Evolutionary conservation across 2,113 vertebrate species (phyloP).

Genomic region (Alosa alosa): DNA sequence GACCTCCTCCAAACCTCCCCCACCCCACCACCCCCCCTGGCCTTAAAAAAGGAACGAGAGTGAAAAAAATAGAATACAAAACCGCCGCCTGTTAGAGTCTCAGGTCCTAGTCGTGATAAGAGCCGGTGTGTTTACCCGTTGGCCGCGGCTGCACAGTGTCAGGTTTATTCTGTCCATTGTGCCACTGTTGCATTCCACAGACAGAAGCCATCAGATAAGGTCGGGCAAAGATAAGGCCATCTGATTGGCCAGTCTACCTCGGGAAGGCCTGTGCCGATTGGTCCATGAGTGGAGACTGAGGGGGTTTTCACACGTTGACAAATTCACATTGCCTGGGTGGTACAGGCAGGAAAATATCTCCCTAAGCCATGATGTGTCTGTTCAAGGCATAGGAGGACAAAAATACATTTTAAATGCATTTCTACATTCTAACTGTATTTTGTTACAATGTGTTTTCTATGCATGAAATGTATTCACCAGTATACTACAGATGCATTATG

Average conservation of each 20-base stretch:
- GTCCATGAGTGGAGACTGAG: constrained; percentile 23
- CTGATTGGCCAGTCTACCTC: constrained; percentile 24
- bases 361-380: constrained; percentile 18
- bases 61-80: constrained; percentile 46
- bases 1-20: constrained; percentile 11
- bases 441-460: background rate
- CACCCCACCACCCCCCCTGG: constrained; percentile 20
- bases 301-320: constrained; percentile 4
- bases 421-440: background rate
- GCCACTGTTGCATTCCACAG: constrained; percentile 58
- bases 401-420: background rate
- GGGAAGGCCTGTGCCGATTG: constrained; percentile 30
- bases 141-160: constrained; percentile 49
- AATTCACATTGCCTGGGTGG: constrained; percentile 24
- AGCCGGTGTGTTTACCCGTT: constrained; percentile 52
- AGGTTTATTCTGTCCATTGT: constrained; percentile 56
- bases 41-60: constrained; percentile 42
- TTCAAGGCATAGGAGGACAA: background rate
- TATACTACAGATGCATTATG: background rate
- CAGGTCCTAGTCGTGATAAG: constrained; percentile 56
- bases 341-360: background rate
- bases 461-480: background rate
- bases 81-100: constrained; percentile 46
- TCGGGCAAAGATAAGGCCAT: constrained; percentile 24
- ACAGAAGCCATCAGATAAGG: constrained; percentile 56